These are phyloP conservation scores for Zaprionus lachaisei DNA, from an alignment of 1,140 invertebrate genomes.

Conservation along the genomic window DNA sequence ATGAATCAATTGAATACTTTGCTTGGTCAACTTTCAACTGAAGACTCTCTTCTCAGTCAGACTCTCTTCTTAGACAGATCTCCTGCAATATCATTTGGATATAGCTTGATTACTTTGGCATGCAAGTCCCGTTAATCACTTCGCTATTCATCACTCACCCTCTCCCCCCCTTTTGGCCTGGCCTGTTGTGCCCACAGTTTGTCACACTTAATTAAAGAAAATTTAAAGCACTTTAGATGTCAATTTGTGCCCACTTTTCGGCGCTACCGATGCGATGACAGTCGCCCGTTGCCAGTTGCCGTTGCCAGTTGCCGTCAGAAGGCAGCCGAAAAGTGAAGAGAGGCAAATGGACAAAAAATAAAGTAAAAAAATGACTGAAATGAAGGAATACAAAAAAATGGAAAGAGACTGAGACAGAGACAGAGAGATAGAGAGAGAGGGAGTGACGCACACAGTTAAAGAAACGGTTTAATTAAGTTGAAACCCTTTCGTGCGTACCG, in stretches of 20 bases:
- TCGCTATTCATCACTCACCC: conserved; percentile 7
- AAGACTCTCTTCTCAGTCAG: too few species aligned
- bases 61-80: neutral
- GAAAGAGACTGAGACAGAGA: neutral
- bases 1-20: too few species aligned
- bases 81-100: neutral
- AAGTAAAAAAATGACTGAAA: conserved; percentile 14
- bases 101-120: neutral
- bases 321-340: conserved; percentile 39
- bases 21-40: too few species aligned
- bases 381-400: conserved; percentile 34
- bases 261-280: conserved; percentile 67
- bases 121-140: neutral
- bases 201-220: conserved; percentile 83
- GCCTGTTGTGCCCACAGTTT: conserved; percentile 66
- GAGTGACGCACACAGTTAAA: conserved; percentile 18
- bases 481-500: conserved; percentile 82
- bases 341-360: conserved; percentile 8
- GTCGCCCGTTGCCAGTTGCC: conserved; percentile 61
- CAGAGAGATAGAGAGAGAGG: conserved; percentile 26
- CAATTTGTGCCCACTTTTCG: conserved; percentile 78
- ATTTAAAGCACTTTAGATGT: conserved; percentile 83
- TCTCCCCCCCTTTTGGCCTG: neutral
- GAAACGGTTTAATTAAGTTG: conserved; percentile 84
- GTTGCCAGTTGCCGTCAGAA: conserved; percentile 36